Evolutionary conservation across 1,140 invertebrate genomes (phyloP), one percentile per base, ranked within the genome.

Genomic region (Drosophila orosa): DNA sequence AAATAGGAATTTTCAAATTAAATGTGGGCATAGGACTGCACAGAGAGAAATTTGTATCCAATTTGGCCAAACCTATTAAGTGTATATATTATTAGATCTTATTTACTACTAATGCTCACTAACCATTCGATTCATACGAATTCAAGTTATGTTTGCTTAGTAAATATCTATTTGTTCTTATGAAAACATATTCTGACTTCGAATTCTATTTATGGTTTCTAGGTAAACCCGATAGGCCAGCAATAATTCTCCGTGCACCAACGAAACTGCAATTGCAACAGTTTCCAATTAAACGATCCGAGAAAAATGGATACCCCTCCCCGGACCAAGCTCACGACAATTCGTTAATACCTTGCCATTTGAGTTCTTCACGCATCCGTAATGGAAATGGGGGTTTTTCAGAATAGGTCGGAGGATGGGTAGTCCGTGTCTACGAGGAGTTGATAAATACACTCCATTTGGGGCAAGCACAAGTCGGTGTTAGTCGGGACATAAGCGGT

Each of bases 301-400:
- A 83, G 82, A 87, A 82, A 84, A 82, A 82, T 84, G 80, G 33
- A 56, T 59, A 60, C 77, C 65, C 68, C 68, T 74, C 73, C 37
- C 59, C 42, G 13, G 44, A 37, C 61, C 40, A 75, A 54, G 54
- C 83, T 79, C 79, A 87, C 83, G 83, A 87, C 83, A 89, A 87
- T 86, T 86, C 79, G 79, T 87, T 86, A 86, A 86, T 87, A 87
- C 84, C 75, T 82, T 87, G 57, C 83, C 66, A 87, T 87, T 87
- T 89, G 84, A 89, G 84, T 89, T 87, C 76, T 84, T 89, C 84
- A 89, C 80, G 80, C 84, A 87, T 72, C 83, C 62, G 55, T 73
- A 72, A 80, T 78, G 50, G 54, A 57, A 74, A 56, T 44, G 62
- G 60, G 60, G 40, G 4, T 22, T 33, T 19, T 42, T 48, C 31